Conservation (phyloP, 1,140 invertebrate genomes). For the Drosophila nannoptera region DNA sequence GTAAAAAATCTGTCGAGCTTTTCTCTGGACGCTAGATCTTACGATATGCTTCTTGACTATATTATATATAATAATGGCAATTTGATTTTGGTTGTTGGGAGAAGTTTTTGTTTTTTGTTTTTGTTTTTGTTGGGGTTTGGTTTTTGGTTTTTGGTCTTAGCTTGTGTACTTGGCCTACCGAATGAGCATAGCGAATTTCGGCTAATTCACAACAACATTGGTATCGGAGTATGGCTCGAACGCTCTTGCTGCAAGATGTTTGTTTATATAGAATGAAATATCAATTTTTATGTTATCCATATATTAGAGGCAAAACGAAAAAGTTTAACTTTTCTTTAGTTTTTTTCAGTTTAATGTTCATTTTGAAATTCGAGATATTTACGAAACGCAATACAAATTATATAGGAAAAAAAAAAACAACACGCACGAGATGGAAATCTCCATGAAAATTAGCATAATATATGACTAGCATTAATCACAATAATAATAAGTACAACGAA, state of each 20-base stretch:
- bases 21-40: neutral
- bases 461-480: constrained; percentile 39
- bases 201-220: constrained; percentile 80
- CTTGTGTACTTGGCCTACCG: constrained; percentile 78
- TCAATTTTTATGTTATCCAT: constrained; percentile 66
- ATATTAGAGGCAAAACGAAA: constrained; percentile 35
- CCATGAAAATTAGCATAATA: constrained; percentile 70
- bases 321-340: constrained; percentile 29
- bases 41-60: constrained; percentile 7
- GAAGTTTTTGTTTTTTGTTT: constrained; percentile 1
- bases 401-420: constrained; percentile 57
- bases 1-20: constrained; percentile 70
- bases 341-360: constrained; percentile 31
- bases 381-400: constrained; percentile 15
- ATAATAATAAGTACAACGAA: constrained; percentile 68
- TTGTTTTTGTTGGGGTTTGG: constrained; percentile 19
- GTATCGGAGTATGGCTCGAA: constrained; percentile 79
- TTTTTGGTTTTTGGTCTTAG: constrained; percentile 48
- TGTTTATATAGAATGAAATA: constrained; percentile 74
- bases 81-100: neutral
- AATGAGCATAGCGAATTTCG: constrained; percentile 79
- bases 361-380: constrained; percentile 15
- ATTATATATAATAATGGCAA: neutral
- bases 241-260: constrained; percentile 79
- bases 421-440: constrained; percentile 61